These are phyloP conservation scores for Latrodectus elegans DNA, from an alignment of 2,888 invertebrate species.

Conservation along the genomic window DNA sequence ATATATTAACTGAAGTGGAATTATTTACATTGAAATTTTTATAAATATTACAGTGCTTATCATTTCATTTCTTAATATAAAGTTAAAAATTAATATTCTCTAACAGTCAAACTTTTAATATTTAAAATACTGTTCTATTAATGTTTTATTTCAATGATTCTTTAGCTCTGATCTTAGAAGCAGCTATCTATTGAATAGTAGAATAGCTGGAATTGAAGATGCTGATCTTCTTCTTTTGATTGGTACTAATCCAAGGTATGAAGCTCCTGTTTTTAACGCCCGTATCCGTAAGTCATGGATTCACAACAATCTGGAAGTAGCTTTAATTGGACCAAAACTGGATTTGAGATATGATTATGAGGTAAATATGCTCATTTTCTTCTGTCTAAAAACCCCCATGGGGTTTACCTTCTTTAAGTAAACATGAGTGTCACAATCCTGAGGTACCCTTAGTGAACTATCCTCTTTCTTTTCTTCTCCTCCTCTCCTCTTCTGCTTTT, in stretches of 20 bases:
- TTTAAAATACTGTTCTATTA: neutral
- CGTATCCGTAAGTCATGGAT: constrained; percentile 95
- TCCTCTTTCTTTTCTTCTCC: no score
- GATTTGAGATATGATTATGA: constrained; percentile 95
- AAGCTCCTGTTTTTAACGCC: constrained; percentile 96
- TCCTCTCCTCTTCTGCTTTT: no score
- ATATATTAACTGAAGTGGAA: no score
- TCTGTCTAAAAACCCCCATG: no score
- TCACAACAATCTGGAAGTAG: constrained; percentile 91
- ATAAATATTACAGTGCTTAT: neutral
- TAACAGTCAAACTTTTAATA: neutral
- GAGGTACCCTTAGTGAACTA: no score
- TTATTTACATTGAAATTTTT: neutral
- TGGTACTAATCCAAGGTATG: constrained; percentile 97
- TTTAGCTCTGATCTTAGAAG: constrained; percentile 90
- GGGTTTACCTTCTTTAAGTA: no score
- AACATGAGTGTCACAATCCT: no score
- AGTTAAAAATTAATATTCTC: no score
- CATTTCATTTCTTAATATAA: neutral
- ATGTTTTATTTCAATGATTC: constrained; percentile 75
- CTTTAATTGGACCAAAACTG: constrained; percentile 90
- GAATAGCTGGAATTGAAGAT: constrained; percentile 92
- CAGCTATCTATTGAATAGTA: constrained; percentile 93
- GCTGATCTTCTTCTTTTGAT: constrained; percentile 93
- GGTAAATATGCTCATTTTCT: constrained; percentile 75